Evolutionary conservation across 2,797 vertebrate species (phyloP).

Genomic region (Mus minutoides): DNA sequence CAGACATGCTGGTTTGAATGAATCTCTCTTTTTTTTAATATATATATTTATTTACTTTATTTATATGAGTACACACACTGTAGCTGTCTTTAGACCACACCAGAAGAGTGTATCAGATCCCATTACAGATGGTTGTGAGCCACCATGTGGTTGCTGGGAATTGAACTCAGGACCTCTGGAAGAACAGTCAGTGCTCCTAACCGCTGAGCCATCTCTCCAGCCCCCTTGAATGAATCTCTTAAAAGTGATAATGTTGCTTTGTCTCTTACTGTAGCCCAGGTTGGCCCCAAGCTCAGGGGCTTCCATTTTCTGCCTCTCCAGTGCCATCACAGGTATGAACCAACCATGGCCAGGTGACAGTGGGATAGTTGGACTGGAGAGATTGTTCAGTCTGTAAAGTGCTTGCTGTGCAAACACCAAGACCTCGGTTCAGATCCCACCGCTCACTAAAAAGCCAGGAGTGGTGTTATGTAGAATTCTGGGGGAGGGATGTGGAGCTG

Average conservation of each 20-base stretch:
- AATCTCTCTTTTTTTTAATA: too few relatives aligned
- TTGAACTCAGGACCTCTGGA: too few relatives aligned
- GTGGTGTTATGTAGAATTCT: not conserved
- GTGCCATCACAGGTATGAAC: not conserved
- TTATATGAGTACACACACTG: too few relatives aligned
- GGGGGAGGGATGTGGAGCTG: not conserved
- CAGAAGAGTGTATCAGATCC: too few relatives aligned
- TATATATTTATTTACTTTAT: too few relatives aligned
- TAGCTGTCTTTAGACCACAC: too few relatives aligned
- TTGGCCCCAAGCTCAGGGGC: not conserved
- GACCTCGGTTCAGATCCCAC: not conserved
- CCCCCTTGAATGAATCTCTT: too few relatives aligned
- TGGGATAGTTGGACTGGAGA: not conserved
- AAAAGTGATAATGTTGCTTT: not conserved
- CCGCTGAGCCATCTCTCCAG: too few relatives aligned
- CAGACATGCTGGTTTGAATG: not conserved
- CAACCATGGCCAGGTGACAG: not conserved
- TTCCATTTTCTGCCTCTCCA: not conserved
- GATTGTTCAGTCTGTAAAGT: not conserved
- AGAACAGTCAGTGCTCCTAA: too few relatives aligned
- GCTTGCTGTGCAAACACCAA: not conserved
- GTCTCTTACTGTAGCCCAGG: not conserved
- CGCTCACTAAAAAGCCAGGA: not conserved
- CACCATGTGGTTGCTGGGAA: too few relatives aligned
- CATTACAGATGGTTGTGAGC: too few relatives aligned